Base-by-base conservation (phyloP, 2,113 vertebrate species). In the Nesogale talazaci region DNA sequence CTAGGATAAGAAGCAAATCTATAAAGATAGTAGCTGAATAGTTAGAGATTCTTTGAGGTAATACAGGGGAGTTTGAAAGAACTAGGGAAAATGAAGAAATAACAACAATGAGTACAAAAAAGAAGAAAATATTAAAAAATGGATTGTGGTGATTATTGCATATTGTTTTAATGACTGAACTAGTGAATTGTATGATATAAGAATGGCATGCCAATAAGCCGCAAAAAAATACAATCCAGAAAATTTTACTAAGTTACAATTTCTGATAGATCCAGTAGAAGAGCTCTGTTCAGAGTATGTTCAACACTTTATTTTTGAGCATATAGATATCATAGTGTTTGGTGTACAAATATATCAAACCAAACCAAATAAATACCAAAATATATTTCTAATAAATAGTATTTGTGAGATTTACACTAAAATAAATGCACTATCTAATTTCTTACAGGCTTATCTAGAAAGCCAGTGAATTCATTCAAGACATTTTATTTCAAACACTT, bases 381-480 rank as follows among this genome's bases (percentile, higher is more conserved):
- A 85, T 11, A 4, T 27, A 83, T 91, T 87, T 36, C 19, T 75
- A 36, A 86, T 74, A 77, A 52, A 8, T 65, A 19, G 63, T 61
- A 92, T 87, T 78, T 87, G 29, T 78, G 6, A 84, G 63, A 72
- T 84, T 92, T 67, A 74, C 11, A 59, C 76, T 76, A 14, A 67
- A 14, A 67, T 25, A 59, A 46, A 9, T 70, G 12, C 42, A 3
- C 16, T 86, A 77, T n/a, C 36, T 80, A 86, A 83, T 31, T 3
- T 76, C 23, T 88, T 91, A 46, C 8, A 16, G 16, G 4, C 61
- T 92, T 92, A 29, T 20, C 52, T 83, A 89, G 27, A 20, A 84
- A 83, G 4, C 23, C 20, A 42, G 3, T 77, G 52, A 67, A 46
- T 89, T 90, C 86, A 91, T 75, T 85, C 4, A 80, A 79, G 36